phyloP scores from a whole-genome alignment of 2,797 vertebrate genomes.

The Hemibagrus guttatus region DNA sequence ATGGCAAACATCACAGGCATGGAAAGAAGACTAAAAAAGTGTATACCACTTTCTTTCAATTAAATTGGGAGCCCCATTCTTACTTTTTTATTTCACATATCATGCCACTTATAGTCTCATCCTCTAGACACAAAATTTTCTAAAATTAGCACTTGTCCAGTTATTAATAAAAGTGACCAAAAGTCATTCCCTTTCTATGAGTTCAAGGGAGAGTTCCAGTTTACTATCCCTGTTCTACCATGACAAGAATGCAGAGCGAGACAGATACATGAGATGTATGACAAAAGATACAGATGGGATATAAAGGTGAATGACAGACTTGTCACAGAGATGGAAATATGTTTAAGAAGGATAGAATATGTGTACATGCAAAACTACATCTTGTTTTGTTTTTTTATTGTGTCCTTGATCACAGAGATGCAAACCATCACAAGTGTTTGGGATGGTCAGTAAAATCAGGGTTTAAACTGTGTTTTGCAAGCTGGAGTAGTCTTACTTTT shows the following conservation, averaged over 20 bases:
- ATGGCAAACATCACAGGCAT: background rate
- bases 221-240: background rate
- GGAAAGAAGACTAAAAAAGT: background rate
- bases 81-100: background rate
- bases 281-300: background rate
- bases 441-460: background rate
- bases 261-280: background rate
- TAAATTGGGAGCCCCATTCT: background rate
- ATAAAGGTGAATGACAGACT: background rate
- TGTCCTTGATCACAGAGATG: background rate
- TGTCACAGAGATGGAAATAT: background rate
- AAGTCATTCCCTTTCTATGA: background rate
- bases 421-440: background rate
- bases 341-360: background rate
- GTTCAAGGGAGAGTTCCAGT: background rate
- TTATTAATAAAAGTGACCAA: background rate
- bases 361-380: background rate
- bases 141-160: background rate
- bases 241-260: background rate
- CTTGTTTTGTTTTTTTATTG: background rate
- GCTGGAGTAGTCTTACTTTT: background rate
- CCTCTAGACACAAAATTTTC: background rate
- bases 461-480: background rate
- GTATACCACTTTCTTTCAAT: too few species aligned
- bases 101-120: background rate